Evolutionary conservation across 1,140 invertebrate genomes (phyloP), one percentile per base, ranked within the genome.

Genomic region (Carposina sasakii): DNA sequence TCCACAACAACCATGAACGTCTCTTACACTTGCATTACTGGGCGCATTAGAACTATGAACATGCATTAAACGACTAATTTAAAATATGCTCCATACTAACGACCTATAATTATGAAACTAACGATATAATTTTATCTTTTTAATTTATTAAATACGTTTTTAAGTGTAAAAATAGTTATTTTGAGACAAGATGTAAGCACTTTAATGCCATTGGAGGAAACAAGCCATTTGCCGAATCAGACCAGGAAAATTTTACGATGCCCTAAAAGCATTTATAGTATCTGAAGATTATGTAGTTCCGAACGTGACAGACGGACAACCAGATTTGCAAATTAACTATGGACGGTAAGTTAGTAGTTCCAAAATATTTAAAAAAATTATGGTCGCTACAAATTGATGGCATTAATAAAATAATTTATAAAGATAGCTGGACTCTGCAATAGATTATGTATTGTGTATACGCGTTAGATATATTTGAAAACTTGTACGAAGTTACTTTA

Each of bases 11-110:
- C 47, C 52, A 57, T 56, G 36, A 41, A 53, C 62, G 45, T 51
- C 52, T 59, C 52, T 53, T 63, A 60, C 61, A 61, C 51, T 60
- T 55, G 53, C 64, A 2, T 48, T 44, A 72, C 55, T 72, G 62
- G 55, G 67, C 60, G 58, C 64, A 60, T 75, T 74, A 82, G 61
- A 71, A 66, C 74, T 82, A 79, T 70, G 63, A 62, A 75, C 71
- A 82, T 79, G 74, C 71, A 79, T 76, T 79, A 77, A 77, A 77
- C 60, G 56, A 64, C 74, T 82, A 79, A 76, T 79, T n/a, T 79
- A 79, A 77, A 82, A 77, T 82, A 78, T 72, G 72, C 64, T 77
- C 62, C 74, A 47, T 72, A 72, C 72, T 77, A 77, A 79, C 63
- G 53, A 58, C 59, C 67, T 81, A 81, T 56, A 71, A 56, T 77